These are phyloP conservation scores for Selenia dentaria DNA, from an alignment of 2,888 invertebrate species.

Conservation along the genomic window DNA sequence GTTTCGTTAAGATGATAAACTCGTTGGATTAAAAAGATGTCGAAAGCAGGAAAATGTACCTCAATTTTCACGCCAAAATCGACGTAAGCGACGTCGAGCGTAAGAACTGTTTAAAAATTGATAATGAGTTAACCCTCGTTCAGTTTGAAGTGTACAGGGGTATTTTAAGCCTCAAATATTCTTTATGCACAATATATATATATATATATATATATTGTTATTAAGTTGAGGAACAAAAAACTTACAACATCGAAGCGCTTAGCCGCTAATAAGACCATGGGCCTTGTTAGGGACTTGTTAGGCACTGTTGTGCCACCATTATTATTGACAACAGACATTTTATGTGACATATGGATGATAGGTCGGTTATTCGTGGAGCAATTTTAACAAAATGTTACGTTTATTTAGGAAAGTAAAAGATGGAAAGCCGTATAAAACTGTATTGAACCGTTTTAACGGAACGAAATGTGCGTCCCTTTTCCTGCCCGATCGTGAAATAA, in stretches of 20 bases:
- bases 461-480: slow-evolving; percentile 32
- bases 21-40: slow-evolving; percentile 20
- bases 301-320: not conserved
- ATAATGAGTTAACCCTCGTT: slow-evolving; percentile 17
- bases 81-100: slow-evolving; percentile 13
- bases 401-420: slow-evolving; percentile 35
- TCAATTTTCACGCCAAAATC: slow-evolving; percentile 11
- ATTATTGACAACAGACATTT: slow-evolving; percentile 34
- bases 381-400: slow-evolving; percentile 30
- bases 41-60: slow-evolving; percentile 14
- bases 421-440: slow-evolving; percentile 39
- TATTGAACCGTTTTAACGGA: slow-evolving; percentile 36
- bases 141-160: not conserved
- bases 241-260: not conserved
- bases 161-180: not conserved
- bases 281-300: too few species aligned
- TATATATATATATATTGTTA: too few species aligned
- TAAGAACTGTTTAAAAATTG: slow-evolving; percentile 21
- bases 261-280: not conserved
- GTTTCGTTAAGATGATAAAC: slow-evolving; percentile 21
- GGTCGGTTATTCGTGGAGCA: slow-evolving; percentile 36
- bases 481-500: slow-evolving; percentile 25
- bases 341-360: slow-evolving; percentile 26
- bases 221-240: too few species aligned
- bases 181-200: too few species aligned